phyloP scores from a whole-genome alignment of 2,888 invertebrate genomes.

The Sabatieria punctata region DNA sequence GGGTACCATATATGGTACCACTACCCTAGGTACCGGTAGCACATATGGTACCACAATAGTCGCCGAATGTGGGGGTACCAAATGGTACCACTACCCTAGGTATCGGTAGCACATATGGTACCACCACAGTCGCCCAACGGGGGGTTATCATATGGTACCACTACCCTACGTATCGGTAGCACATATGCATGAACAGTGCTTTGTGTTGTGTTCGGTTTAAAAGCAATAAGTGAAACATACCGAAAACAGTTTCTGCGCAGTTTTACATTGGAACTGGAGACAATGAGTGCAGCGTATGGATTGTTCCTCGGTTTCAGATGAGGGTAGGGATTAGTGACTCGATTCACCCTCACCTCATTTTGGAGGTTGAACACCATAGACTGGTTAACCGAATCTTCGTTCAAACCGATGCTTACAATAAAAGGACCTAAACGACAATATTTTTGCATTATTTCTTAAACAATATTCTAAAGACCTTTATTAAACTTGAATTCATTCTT shows the following conservation, averaged over 20 bases:
- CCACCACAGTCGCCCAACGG: too few species aligned
- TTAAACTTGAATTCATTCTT: slow-evolving; percentile 80
- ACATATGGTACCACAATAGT: too few species aligned
- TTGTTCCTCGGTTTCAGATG: slow-evolving; percentile 68
- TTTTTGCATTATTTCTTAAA: neutral
- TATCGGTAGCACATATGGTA: too few species aligned
- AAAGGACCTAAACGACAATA: slow-evolving; percentile 44
- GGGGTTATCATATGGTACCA: too few species aligned
- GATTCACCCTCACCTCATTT: slow-evolving; percentile 48
- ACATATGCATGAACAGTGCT: too few species aligned
- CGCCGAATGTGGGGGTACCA: too few species aligned
- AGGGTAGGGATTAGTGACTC: slow-evolving; percentile 63
- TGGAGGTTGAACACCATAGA: slow-evolving; percentile 25
- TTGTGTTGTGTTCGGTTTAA: too few species aligned
- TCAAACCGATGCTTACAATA: slow-evolving; percentile 67
- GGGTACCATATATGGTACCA: too few species aligned
- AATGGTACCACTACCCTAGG: too few species aligned
- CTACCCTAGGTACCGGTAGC: too few species aligned
- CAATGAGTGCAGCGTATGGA: slow-evolving; percentile 76
- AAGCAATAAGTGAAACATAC: too few species aligned
- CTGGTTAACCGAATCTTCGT: slow-evolving; percentile 46
- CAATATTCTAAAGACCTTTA: slow-evolving; percentile 38
- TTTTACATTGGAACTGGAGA: slow-evolving; percentile 67
- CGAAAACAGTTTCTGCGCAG: slow-evolving; percentile 63
- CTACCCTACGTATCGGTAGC: too few species aligned